Percentiles rank a stretch among this genome's conserved stretches.
phyloP scores from a whole-genome alignment of 2,113 vertebrate species.

The Heloderma charlesbogerti region DNA sequence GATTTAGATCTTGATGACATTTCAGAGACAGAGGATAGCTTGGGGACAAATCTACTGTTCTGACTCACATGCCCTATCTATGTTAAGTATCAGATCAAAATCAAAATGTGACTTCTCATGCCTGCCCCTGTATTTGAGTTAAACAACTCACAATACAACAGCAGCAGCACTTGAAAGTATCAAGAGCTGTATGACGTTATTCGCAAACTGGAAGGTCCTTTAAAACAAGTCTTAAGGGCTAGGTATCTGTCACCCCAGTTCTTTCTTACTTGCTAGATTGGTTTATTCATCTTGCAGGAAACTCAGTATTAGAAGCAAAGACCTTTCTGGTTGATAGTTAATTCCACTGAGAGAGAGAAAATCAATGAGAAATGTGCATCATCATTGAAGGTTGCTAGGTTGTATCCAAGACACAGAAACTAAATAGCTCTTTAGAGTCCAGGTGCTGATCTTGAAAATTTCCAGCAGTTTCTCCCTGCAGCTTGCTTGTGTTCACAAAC shows the following conservation, averaged over 20 bases:
- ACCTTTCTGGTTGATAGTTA: constrained; percentile 59
- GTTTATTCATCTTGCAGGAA: constrained; percentile 58
- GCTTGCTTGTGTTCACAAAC: constrained; percentile 55
- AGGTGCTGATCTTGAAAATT: constrained; percentile 67
- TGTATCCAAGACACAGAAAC: constrained; percentile 57
- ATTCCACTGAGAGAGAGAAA: constrained; percentile 59
- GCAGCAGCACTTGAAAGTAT: constrained; percentile 52
- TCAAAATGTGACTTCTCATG: constrained; percentile 57
- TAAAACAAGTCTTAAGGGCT: constrained; percentile 59
- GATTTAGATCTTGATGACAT: constrained; percentile 61
- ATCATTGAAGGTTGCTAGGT: constrained; percentile 52
- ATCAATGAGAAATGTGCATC: constrained; percentile 60
- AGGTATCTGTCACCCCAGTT: constrained; percentile 46
- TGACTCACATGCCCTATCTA: constrained; percentile 43
- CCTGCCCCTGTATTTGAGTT: constrained; percentile 48
- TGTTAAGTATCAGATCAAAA: constrained; percentile 60
- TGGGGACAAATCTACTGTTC: constrained; percentile 53
- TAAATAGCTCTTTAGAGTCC: constrained; percentile 67
- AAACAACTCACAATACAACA: constrained; percentile 57
- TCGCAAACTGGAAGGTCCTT: constrained; percentile 57
- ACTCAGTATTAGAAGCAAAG: constrained; percentile 48
- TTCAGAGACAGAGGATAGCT: constrained; percentile 55
- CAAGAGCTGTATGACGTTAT: constrained; percentile 50
- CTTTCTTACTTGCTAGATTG: constrained; percentile 34
- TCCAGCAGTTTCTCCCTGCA: constrained; percentile 62